Evolutionary conservation across 2,113 vertebrate species (phyloP), one percentile per base, ranked within the genome.

Genomic region (Antechinus flavipes): DNA sequence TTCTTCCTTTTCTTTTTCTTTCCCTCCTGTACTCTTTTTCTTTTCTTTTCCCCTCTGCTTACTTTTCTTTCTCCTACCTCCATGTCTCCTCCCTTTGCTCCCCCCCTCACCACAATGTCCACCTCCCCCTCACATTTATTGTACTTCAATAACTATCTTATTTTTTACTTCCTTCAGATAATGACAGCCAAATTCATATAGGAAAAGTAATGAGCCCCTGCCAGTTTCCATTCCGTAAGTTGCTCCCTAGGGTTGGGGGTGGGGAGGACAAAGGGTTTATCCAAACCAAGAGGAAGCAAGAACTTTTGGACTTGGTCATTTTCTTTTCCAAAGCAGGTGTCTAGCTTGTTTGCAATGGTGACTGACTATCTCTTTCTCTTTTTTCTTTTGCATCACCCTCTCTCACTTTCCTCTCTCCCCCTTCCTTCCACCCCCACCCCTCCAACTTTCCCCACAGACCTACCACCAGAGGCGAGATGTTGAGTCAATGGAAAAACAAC

Each of bases 401-500:
- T 94, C 58, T 93, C 26, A 90, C 98, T 98, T 97, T 96, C 96
- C 97, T 95, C 93, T 95, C 96, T 98, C 98, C 97, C 91, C 90
- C 92, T 93, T 94, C 94, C 91, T 61, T 91, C 53, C 49, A 49
- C 92, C 53, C 47, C 96, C 92, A 91, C 96, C 50, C 3, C 96
- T 89, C 61, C 94, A 93, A 90, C 94, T 94, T 96, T 95, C 97
- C 95, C 93, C 68, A 96, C 97, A 96, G 97, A 98, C 98, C 98
- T 97, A 97, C 97, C 98, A 94, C 98, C 98, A 98, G 98, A 99
- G 98, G 98, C 98, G 97, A 98, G 98, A 98, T 94, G 96, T 98
- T 99, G 99, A 99, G 99, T 99, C 99, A 99, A 99, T 99, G 99
- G 99, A 99, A 99, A 99, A 99, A 99, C 97, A 99, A 92, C 99